Percentiles rank a stretch among this genome's conserved stretches.
phyloP scores from a whole-genome alignment of 2,888 invertebrate species.

The Hydroisotoma schaefferi region DNA sequence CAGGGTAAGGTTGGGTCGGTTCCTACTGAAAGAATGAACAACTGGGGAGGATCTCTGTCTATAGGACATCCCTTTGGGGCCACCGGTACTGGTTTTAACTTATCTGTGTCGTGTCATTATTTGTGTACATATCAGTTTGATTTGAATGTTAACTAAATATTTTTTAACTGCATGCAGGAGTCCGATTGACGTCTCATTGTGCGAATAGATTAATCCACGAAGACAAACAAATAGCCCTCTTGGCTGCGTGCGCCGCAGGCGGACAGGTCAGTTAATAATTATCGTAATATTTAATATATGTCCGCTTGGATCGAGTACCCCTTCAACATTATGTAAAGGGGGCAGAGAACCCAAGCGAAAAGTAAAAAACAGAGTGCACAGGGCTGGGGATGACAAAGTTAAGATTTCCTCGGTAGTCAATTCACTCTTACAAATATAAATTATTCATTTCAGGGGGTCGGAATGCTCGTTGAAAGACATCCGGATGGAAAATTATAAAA shows the following conservation, averaged over 20 bases:
- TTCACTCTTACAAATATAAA: conserved; percentile 10
- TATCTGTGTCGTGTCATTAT: too few relatives aligned
- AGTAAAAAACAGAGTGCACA: too few relatives aligned
- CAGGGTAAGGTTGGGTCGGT: conserved; percentile 74
- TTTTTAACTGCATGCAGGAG: too few relatives aligned
- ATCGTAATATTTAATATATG: too few relatives aligned
- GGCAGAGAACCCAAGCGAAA: too few relatives aligned
- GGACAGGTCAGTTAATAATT: conserved; percentile 79
- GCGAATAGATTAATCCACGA: conserved; percentile 91
- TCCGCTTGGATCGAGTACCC: too few relatives aligned
- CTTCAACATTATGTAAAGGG: too few relatives aligned
- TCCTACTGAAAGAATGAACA: conserved; percentile 88
- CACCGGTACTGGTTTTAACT: too few relatives aligned
- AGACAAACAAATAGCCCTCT: conserved; percentile 94
- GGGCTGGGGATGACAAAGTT: conserved; percentile 13
- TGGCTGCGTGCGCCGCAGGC: conserved; percentile 98
- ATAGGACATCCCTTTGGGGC: conserved; percentile 99
- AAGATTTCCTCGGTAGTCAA: conserved; percentile 15
- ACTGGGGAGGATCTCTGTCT: conserved; percentile 98
- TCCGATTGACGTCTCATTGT: conserved; percentile 61
- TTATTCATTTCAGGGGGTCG: conserved; percentile 74
- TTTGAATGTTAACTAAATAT: too few relatives aligned
- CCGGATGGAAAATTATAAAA: conserved; percentile 63
- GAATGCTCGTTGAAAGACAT: conserved; percentile 84
- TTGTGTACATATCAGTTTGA: too few relatives aligned